Base-by-base conservation (phyloP, 2,888 invertebrate genomes). In the Drosophila borealis region DNA sequence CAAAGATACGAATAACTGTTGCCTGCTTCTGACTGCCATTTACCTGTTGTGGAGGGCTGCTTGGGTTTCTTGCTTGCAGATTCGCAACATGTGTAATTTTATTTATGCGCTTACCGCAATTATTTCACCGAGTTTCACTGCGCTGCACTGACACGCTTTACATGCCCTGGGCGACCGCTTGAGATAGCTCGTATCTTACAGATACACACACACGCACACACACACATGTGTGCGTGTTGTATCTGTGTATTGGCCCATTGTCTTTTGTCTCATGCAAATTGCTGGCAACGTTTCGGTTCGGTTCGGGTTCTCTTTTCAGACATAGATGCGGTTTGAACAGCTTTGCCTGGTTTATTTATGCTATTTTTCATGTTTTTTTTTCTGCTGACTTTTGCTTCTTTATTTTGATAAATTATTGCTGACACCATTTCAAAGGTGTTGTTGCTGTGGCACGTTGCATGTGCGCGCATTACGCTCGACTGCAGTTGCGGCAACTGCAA, bases 121-220 rank as follows among this genome's bases (percentile, higher is more conserved):
- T 88, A 82, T 84, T 89, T 87, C 85, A 71, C 74, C 80, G 81
- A 87, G 88, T 86, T 89, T 86, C 88, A 85, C 89, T 89, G 84
- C 61, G 80, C 78, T 84, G 74, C 74, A 68, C 72, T 90, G 88
- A 89, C 88, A 89, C 83, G 88, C 87, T 87, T 87, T 84, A 83
- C 83, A 83, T 88, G 83, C 80, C 74, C 70, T 63, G 81, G 69
- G 69, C 71, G 45, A 68, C 29, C 66, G 63, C 53, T 66, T 54
- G 74, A 64, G 64, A 65, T 73, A 76, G 62, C 77, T 80, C 64
- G 69, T 70, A 80, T 73, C 80, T 79, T 62, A 57, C 70, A 78
- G 70, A 76, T 75, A 68, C 45, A 59, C 11, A 44, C 46, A 46
- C 33, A 37, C 34, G 11, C 39, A 48, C 44, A 49, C 46, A 41